Conservation (phyloP, 35 echinoderm and acorn worm genomes). For the Strongylocentrotus purpuratus region DNA sequence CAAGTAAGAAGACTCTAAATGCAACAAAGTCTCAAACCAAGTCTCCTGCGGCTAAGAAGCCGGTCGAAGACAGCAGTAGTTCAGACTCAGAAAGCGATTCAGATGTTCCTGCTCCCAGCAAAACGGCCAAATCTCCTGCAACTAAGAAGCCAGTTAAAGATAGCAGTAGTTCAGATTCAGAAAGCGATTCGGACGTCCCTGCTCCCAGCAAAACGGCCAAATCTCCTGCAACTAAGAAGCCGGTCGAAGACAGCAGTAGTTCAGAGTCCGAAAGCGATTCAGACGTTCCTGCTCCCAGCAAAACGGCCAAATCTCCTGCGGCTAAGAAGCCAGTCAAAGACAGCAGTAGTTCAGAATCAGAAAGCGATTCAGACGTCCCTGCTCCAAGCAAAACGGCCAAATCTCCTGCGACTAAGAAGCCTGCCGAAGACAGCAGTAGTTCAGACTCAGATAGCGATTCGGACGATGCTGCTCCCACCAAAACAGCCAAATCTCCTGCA, state of each 20-base stretch:
- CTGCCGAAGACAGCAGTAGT: neutral
- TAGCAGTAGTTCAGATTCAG: neutral
- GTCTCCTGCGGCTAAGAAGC: neutral
- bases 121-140: neutral
- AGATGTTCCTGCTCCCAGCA: constrained; percentile 17
- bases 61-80: neutral
- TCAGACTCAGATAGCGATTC: constrained; percentile 23
- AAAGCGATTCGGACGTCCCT: neutral
- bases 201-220: neutral
- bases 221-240: neutral
- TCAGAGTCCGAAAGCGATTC: neutral
- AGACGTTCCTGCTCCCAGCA: neutral
- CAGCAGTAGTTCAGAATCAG: constrained; percentile 7
- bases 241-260: neutral
- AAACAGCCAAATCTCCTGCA: no score
- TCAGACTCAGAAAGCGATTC: constrained; percentile 6
- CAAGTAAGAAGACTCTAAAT: neutral
- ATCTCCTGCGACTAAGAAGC: neutral
- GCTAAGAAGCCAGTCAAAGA: neutral
- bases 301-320: neutral
- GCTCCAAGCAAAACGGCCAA: neutral
- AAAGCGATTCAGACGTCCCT: constrained; percentile 11
- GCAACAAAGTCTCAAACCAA: neutral
- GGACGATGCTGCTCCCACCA: neutral
- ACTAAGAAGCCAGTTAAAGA: neutral